These are phyloP conservation scores for Parnassius smintheus DNA, from an alignment of 2,888 invertebrate genomes.

Conservation along the genomic window DNA sequence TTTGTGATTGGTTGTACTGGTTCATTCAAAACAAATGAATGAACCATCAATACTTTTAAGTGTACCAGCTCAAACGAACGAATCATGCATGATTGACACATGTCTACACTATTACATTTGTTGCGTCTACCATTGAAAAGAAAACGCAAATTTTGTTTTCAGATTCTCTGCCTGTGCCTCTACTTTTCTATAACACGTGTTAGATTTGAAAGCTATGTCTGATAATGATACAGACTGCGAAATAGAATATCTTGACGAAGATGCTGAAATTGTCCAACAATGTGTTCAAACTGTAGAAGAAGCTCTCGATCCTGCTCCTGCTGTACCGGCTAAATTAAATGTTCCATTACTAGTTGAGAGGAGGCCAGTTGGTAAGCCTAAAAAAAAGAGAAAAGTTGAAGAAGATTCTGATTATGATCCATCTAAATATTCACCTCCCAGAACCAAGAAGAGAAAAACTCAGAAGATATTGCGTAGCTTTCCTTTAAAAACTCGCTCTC, in stretches of 20 bases:
- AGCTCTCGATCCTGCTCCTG: slow-evolving; percentile 15
- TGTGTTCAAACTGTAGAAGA: slow-evolving; percentile 49
- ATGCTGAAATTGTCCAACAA: slow-evolving; percentile 68
- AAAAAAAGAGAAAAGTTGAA: slow-evolving; percentile 46
- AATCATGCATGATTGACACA: too few species aligned
- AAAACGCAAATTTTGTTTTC: too few species aligned
- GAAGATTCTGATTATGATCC: slow-evolving; percentile 70
- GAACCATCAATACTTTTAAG: too few species aligned
- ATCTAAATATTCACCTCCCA: slow-evolving; percentile 40
- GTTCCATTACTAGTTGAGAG: slow-evolving; percentile 48
- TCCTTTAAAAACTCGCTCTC: slow-evolving; percentile 13
- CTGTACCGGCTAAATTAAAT: slow-evolving; percentile 20
- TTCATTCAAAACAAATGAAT: too few species aligned
- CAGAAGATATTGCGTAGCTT: slow-evolving; percentile 23
- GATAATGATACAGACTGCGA: slow-evolving; percentile 52
- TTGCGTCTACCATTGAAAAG: too few species aligned
- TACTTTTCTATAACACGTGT: too few species aligned
- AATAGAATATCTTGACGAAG: slow-evolving; percentile 74
- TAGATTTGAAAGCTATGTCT: too few species aligned
- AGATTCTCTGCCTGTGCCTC: too few species aligned
- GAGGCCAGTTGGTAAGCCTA: slow-evolving; percentile 35
- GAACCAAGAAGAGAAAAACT: slow-evolving; percentile 34
- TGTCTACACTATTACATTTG: too few species aligned
- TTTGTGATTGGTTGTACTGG: too few species aligned
- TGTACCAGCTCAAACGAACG: too few species aligned